Percentiles rank a stretch among this genome's conserved stretches.
These are phyloP conservation scores for Siniperca undulata DNA, from an alignment of 2,797 vertebrate genomes.

Conservation along the genomic window DNA sequence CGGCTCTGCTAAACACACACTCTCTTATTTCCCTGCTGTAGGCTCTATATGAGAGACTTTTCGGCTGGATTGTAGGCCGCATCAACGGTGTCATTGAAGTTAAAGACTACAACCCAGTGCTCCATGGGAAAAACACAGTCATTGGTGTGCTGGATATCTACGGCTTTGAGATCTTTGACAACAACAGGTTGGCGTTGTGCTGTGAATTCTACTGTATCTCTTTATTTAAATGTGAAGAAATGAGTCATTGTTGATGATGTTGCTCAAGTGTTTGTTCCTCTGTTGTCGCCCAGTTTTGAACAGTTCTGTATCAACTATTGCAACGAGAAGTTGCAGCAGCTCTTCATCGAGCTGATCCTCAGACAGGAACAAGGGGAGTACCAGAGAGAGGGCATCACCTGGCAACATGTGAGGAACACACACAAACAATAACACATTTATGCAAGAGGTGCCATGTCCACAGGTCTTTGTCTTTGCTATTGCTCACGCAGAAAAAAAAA, in stretches of 20 bases:
- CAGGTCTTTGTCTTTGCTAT: no score
- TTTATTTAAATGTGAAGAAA: neutral
- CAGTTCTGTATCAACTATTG: conserved; percentile 99
- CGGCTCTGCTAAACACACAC: neutral
- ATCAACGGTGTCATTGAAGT: conserved; percentile 91
- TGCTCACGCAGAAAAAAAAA: neutral
- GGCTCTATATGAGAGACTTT: conserved; percentile 94
- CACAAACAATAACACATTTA: neutral
- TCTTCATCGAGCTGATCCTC: conserved; percentile 98
- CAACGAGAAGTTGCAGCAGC: conserved; percentile 98
- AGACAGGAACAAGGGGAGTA: conserved; percentile 93
- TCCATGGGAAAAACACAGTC: conserved; percentile 94
- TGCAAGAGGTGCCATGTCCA: neutral
- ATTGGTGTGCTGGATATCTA: conserved; percentile 96
- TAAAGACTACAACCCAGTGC: conserved; percentile 87
- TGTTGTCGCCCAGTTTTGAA: conserved; percentile 87
- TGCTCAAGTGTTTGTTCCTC: conserved; percentile 33
- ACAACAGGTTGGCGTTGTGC: conserved; percentile 85
- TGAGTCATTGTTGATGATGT: neutral
- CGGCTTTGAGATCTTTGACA: conserved; percentile 95
- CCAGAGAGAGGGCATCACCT: conserved; percentile 91
- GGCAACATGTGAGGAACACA: conserved; percentile 88
- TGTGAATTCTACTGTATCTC: neutral
- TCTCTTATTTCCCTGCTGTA: conserved; percentile 48
- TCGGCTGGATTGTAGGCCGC: conserved; percentile 92